Evolutionary conservation across 2,888 invertebrate species (phyloP).

Genomic region (Plagodis dolabraria): DNA sequence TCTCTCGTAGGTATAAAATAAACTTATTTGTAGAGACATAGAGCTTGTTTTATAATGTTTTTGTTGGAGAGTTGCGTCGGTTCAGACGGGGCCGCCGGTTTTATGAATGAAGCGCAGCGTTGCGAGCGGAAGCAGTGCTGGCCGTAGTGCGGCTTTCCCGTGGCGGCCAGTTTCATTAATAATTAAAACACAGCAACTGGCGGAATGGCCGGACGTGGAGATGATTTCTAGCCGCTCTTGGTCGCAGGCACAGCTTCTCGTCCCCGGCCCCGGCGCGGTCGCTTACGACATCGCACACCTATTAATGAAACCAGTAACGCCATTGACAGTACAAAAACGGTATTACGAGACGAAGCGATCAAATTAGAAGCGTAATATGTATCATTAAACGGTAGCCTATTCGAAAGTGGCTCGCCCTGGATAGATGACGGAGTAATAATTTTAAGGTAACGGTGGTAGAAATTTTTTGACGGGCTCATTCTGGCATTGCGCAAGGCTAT

Average conservation of each 20-base stretch:
- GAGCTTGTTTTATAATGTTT: slow-evolving; percentile 51
- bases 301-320: slow-evolving; percentile 26
- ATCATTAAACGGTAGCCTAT: slow-evolving; percentile 72
- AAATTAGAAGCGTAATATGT: slow-evolving; percentile 48
- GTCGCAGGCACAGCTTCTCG: slow-evolving; percentile 60
- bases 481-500: slow-evolving; percentile 71
- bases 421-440: slow-evolving; percentile 69
- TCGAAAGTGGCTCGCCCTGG: slow-evolving; percentile 49
- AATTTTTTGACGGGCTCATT: slow-evolving; percentile 66
- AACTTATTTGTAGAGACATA: slow-evolving; percentile 49
- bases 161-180: slow-evolving; percentile 82
- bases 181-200: slow-evolving; percentile 80
- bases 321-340: slow-evolving; percentile 31
- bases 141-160: slow-evolving; percentile 83
- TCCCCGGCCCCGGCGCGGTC: slow-evolving; percentile 37
- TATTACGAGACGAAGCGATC: slow-evolving; percentile 41
- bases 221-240: slow-evolving; percentile 79
- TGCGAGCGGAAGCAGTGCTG: slow-evolving; percentile 81
- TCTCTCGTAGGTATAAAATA: slow-evolving; percentile 36
- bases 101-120: slow-evolving; percentile 84
- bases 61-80: slow-evolving; percentile 47
- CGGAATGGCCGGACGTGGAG: slow-evolving; percentile 81
- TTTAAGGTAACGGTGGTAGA: slow-evolving; percentile 69
- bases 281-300: slow-evolving; percentile 34
- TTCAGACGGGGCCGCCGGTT: slow-evolving; percentile 51